phyloP scores from a whole-genome alignment of 2,113 vertebrate genomes.

The Lepus timidus region DNA sequence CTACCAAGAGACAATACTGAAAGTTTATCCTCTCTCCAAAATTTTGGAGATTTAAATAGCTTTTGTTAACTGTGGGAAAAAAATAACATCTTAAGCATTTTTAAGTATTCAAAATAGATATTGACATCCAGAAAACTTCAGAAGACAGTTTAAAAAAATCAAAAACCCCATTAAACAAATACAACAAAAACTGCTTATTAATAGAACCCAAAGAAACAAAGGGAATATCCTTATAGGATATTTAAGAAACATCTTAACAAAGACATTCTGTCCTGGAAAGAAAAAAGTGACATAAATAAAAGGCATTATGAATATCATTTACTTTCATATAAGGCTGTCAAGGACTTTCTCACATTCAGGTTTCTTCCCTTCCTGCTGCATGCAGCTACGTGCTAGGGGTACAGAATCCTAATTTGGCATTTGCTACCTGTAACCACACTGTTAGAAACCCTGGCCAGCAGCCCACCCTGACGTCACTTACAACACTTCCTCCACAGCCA shows the following conservation, averaged over 20 bases:
- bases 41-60: not conserved
- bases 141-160: not conserved
- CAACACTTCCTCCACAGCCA: not conserved
- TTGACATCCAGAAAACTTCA: constrained; percentile 45
- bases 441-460: constrained; percentile 15
- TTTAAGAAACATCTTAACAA: constrained; percentile 48
- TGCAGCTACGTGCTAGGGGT: not conserved
- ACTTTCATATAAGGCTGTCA: not conserved
- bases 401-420: not conserved
- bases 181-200: constrained; percentile 6
- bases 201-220: not conserved
- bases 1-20: not conserved
- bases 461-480: not conserved
- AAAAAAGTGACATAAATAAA: constrained; percentile 29
- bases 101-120: not conserved
- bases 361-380: constrained; percentile 29
- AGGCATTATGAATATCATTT: constrained; percentile 5
- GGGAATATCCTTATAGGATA: not conserved
- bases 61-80: not conserved
- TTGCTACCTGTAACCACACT: not conserved
- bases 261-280: not conserved
- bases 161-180: too few relatives aligned
- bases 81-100: constrained; percentile 18
- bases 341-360: not conserved
- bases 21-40: not conserved